These are phyloP conservation scores for Willisornis vidua DNA, from an alignment of 2,113 vertebrate species.

Conservation along the genomic window DNA sequence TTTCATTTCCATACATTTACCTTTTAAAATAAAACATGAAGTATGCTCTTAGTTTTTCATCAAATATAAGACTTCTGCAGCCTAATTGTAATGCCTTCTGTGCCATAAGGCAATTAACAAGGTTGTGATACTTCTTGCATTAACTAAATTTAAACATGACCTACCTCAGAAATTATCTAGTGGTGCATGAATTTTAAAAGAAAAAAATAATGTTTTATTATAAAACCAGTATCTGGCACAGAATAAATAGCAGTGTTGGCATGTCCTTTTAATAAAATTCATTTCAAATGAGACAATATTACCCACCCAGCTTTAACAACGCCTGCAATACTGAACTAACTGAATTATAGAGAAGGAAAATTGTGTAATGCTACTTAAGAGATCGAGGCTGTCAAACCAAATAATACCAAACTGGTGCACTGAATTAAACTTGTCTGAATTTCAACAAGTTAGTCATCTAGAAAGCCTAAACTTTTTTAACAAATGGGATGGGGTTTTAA, in stretches of 20 bases:
- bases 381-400: background rate
- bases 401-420: accelerated
- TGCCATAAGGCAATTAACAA: background rate
- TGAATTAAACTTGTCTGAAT: background rate
- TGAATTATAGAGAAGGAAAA: background rate
- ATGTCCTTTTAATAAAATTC: background rate
- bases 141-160: background rate
- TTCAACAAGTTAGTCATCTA: background rate
- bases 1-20: background rate
- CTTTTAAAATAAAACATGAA: background rate
- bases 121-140: background rate
- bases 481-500: background rate
- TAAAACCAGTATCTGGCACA: background rate
- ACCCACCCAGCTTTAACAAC: background rate
- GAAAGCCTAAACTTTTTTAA: background rate
- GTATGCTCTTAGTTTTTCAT: background rate
- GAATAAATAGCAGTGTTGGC: background rate
- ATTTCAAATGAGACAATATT: background rate
- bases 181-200: background rate
- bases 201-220: background rate
- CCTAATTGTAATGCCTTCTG: background rate
- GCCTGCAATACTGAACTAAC: background rate
- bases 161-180: background rate
- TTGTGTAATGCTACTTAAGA: background rate
- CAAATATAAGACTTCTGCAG: background rate